Percentiles rank a stretch among this genome's conserved stretches.
Conservation (phyloP, 2,888 invertebrate species). For the Macrosiphum euphorbiae region DNA sequence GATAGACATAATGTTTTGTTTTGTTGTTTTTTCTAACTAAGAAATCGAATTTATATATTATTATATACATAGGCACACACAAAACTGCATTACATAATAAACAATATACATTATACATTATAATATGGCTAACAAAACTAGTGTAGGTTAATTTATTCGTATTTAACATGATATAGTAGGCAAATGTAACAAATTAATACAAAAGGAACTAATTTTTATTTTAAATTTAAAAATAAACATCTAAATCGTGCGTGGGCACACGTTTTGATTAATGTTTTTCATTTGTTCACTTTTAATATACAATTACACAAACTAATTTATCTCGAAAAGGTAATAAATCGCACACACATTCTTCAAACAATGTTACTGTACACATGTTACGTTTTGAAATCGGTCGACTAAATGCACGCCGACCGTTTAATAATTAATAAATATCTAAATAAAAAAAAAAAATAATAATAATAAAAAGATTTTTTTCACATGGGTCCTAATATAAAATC, state of each 20-base stretch:
- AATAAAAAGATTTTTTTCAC: background rate
- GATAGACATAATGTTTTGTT: background rate
- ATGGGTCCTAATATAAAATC: background rate
- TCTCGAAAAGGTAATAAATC: constrained; percentile 4
- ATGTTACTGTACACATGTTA: background rate
- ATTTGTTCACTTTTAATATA: background rate
- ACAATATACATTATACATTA: background rate
- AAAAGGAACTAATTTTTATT: constrained; percentile 62
- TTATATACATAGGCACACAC: constrained; percentile 12
- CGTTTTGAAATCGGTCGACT: background rate
- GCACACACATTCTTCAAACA: constrained; percentile 1
- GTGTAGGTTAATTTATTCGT: constrained; percentile 31
- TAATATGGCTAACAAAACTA: constrained; percentile 52
- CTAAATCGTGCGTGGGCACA: background rate
- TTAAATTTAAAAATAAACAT: constrained; percentile 47
- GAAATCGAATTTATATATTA: background rate
- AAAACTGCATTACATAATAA: background rate
- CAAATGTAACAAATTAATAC: constrained; percentile 31
- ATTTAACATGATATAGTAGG: constrained; percentile 6
- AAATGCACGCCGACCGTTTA: background rate
- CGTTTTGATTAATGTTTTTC: constrained; percentile 48
- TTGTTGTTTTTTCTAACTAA: background rate
- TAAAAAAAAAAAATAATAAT: background rate
- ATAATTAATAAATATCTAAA: constrained; percentile 28
- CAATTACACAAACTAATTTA: background rate